Base-by-base conservation (phyloP, 2,113 vertebrate genomes). In the Epinephelus lanceolatus region DNA sequence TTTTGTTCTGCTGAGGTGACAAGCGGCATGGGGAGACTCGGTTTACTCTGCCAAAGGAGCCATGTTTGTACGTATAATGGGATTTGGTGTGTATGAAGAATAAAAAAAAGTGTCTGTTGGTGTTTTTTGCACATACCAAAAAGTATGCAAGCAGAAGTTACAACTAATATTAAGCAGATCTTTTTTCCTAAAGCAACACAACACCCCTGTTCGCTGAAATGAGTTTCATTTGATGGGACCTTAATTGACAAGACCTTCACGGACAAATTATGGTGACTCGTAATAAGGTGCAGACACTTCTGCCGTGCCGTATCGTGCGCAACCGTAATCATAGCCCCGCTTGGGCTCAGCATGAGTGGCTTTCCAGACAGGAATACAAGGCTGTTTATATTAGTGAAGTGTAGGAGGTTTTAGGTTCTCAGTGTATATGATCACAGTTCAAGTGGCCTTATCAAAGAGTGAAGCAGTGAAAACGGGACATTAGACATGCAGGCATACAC, bases 1-100 rank as follows among this genome's bases (percentile, higher is more conserved):
- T 45, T 91, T 88, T 87, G 83, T 72, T 88, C 49, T 59, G 49
- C 78, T 55, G 71, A 84, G 77, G 70, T 0, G 30, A 83, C 37
- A 72, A 70, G 68, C 59, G 47, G 33, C 60, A 57, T 59, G 69
- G 60, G 21, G 47, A 85, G 45, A 62, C 67, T 49, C 27, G 45
- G 76, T 55, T 69, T 53, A 19, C 55, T 65, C 17, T 61, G 65
- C 70, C 15, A 52, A 79, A 79, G 11, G 56, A 85, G 69, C 55
- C 53, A 65, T 53, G 40, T 68, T 23, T 25, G 40, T n/a, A 51
- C 12, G 1, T 65, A 30, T 25, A 17, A 12, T 15, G 60, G 2
- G 18, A 21, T n/a, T 37, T 53, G 52, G 19, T 75, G 59, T 37
- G 4, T 23, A 7, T n/a, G 19, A n/a, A 40, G 13, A 71, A 56